These are phyloP conservation scores for Trematomus loennbergii DNA, from an alignment of 2,113 vertebrate genomes.

Conservation along the genomic window DNA sequence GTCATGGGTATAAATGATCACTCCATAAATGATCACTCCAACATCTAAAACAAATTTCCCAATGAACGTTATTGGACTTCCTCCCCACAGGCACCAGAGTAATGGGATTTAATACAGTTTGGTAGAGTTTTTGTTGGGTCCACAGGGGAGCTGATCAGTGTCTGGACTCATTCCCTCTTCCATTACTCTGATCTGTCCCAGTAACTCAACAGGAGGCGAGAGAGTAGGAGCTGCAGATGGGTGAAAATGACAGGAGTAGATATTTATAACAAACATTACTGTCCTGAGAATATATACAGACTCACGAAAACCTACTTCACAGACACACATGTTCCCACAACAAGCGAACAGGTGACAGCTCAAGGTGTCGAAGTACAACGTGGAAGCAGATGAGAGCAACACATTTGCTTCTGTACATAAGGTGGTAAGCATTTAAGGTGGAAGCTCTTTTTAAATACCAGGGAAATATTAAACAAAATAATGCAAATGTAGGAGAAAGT, in stretches of 20 bases:
- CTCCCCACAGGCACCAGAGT: conserved; percentile 3
- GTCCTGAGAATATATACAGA: background rate
- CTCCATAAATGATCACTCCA: conserved; percentile 2
- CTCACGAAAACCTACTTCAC: background rate
- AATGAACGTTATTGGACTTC: conserved; percentile 21
- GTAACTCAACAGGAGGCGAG: conserved; percentile 22
- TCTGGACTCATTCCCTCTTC: conserved; percentile 57
- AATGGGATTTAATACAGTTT: conserved; percentile 47
- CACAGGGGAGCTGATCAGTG: conserved; percentile 50
- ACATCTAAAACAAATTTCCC: conserved; percentile 22
- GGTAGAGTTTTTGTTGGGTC: conserved; percentile 48
- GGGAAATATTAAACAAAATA: background rate
- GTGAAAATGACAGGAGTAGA: conserved; percentile 28
- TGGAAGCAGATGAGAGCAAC: background rate
- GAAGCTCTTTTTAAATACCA: background rate
- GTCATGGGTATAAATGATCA: conserved; percentile 5
- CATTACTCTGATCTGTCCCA: conserved; percentile 67
- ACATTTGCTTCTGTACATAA: background rate
- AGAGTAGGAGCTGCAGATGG: conserved; percentile 17
- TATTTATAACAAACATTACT: conserved; percentile 39
- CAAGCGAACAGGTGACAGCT: background rate
- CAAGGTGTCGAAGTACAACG: background rate
- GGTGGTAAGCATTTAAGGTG: conserved; percentile 2
- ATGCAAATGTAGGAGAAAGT: background rate
- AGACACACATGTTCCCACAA: background rate